Base-by-base conservation (phyloP, 1,140 invertebrate genomes). In the Planococcus citri region DNA sequence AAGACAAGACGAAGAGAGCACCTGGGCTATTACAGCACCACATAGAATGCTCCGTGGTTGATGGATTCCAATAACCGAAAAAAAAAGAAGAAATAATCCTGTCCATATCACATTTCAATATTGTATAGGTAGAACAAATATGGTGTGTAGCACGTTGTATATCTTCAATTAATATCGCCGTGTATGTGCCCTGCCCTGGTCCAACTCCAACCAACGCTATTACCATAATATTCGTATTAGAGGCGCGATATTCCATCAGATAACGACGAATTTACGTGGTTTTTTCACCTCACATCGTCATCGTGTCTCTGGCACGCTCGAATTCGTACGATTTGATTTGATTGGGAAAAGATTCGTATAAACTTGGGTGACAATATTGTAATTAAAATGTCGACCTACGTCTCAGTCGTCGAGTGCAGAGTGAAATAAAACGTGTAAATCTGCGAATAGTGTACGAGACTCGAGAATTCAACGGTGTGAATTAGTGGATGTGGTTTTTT, bases 341-440 rank as follows among this genome's bases (percentile, higher is more conserved):
- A 33, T 6, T 6, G 29, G 29, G 12, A 3, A 12, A 20, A 51
- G n/a, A 51, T 20, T 51, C 41, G 41, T 51, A 20, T 6, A 51
- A 51, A 37, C 33, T 51, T 3, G 17, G 41, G 41, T 51, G 41
- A 51, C 41, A 51, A 51, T 51, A 9, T 9, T 51, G 41, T 51
- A 51, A 51, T 51, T 51, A 51, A 51, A 51, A 51, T 20, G 41
- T 51, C 41, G n/a, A 51, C 41, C 41, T 51, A 51, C 41, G n/a
- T n/a, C n/a, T n/a, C 41, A 17, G 41, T 51, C 6, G 10, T 3
- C 41, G 41, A 51, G 17, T 3, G 41, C 2, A 20, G 17, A 51
- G n/a, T 3, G 41, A 20, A 51, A 20, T 51, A 17, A 9, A 51
- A n/a, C n/a, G n/a, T n/a, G n/a, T n/a, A n/a, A n/a, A n/a, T n/a